These are phyloP conservation scores for Acrossocheilus wenchowensis DNA, from an alignment of 2,797 vertebrate species.

Conservation along the genomic window DNA sequence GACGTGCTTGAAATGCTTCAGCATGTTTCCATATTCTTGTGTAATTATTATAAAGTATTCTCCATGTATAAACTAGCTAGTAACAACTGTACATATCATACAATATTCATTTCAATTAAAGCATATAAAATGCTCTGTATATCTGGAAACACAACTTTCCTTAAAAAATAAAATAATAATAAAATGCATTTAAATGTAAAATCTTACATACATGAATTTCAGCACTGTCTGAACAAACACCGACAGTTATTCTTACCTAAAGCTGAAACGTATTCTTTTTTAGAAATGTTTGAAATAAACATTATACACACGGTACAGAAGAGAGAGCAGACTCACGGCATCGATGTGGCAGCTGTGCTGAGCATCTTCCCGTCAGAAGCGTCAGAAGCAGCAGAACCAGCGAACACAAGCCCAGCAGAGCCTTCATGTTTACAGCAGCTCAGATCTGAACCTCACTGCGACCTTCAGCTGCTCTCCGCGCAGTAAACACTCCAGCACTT, in stretches of 20 bases:
- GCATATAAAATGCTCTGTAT: not conserved
- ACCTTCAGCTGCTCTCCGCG: not conserved
- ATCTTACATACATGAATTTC: no score
- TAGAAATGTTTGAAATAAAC: not conserved
- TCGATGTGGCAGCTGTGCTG: conserved; percentile 66
- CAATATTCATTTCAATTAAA: no score
- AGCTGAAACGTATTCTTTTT: not conserved
- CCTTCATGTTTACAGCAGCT: not conserved
- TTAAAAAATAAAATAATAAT: not conserved
- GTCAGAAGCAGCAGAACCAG: conserved; percentile 39
- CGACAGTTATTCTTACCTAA: not conserved
- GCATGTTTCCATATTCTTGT: not conserved
- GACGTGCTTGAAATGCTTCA: not conserved
- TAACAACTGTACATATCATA: no score
- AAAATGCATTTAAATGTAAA: not conserved
- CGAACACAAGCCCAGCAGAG: conserved; percentile 55
- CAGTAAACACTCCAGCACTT: not conserved
- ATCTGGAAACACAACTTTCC: not conserved
- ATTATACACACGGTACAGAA: not conserved
- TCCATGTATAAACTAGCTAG: no score
- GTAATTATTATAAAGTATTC: not conserved
- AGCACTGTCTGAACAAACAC: no score
- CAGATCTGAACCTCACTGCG: not conserved
- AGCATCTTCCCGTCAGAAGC: conserved; percentile 60
- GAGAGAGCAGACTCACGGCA: conserved; percentile 71